Base-by-base conservation (phyloP, 2,113 vertebrate genomes). In the Sigmodon hispidus region DNA sequence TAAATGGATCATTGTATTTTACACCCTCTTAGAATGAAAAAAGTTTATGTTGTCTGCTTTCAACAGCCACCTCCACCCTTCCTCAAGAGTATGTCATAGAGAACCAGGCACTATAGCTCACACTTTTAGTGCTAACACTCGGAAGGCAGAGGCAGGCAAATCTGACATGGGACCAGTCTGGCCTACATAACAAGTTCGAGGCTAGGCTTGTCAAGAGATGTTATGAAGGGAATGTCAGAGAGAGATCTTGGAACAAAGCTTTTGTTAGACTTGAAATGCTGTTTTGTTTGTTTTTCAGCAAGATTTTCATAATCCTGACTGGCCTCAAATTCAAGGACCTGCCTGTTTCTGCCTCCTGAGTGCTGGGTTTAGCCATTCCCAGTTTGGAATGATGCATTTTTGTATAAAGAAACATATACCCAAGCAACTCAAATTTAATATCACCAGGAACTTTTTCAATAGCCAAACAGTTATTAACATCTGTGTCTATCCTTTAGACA, bases 391-490 rank as follows among this genome's bases (percentile, higher is more conserved):
- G 40, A 59, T 84, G 29, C 61, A 21, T 31, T 92, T 77, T 87
- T 69, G 85, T 88, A 21, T 57, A 79, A 76, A 85, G 87, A 95
- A 88, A 92, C 83, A 24, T 13, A 52, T 6, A 59, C 13, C 65
- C 40, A 87, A 90, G 36, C 48, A 84, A 85, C 36, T 85, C 5
- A 50, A 89, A 75, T 79, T 87, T 94, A 87, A 63, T 6, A 22
- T 77, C 45, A 79, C 24, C 70, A 92, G 89, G 90, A 94, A 92
- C 24, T 2, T 36, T 40, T 94, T 34, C 22, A 84, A 26, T 65
- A 91, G 95, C 67, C 29, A 95, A 61, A 92, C 48, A 7, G 1
- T 13, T 72, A 79, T 84, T 84, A 93, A 77, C 48, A 67, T 92
- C 88, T 95, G 21, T 63, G 26, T 91, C 36, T 91, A 43, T 65